A percentile compares a stretch with the other conserved stretches of the same genome.
phyloP scores from a whole-genome alignment of 1,140 invertebrate genomes.

The Trachymyrmex cornetzi region DNA sequence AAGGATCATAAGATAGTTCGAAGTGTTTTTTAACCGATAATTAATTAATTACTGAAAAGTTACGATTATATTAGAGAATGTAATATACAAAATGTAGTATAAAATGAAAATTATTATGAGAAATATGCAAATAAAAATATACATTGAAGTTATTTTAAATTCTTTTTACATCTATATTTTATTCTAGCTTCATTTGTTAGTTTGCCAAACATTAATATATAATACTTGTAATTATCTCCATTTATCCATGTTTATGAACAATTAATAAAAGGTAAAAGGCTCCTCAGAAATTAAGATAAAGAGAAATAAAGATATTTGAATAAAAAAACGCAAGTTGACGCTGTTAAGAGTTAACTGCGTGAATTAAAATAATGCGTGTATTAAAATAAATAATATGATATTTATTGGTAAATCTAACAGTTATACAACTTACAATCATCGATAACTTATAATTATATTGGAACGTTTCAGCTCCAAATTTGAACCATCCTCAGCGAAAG shows the following conservation, averaged over 20 bases:
- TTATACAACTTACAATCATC: too few relatives aligned
- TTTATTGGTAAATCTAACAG: too few relatives aligned
- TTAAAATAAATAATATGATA: too few relatives aligned
- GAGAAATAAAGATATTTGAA: too few relatives aligned
- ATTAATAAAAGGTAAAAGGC: too few relatives aligned
- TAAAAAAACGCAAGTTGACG: too few relatives aligned
- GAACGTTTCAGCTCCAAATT: too few relatives aligned
- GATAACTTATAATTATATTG: too few relatives aligned
- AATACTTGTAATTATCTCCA: background rate
- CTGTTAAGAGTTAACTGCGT: too few relatives aligned
- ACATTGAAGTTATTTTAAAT: background rate
- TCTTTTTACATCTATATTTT: background rate
- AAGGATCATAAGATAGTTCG: background rate
- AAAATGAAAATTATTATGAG: background rate
- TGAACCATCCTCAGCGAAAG: too few relatives aligned
- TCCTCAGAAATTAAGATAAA: too few relatives aligned
- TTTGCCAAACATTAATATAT: background rate
- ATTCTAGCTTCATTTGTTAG: slow-evolving; percentile 1
- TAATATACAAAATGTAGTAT: background rate
- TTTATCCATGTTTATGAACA: background rate
- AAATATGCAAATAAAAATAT: background rate
- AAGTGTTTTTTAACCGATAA: background rate
- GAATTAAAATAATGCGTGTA: too few relatives aligned
- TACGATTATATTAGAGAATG: background rate
- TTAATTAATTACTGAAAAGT: slow-evolving; percentile 7